Evolutionary conservation across 2,113 vertebrate species (phyloP).

Genomic region (Bothrops jararaca): DNA sequence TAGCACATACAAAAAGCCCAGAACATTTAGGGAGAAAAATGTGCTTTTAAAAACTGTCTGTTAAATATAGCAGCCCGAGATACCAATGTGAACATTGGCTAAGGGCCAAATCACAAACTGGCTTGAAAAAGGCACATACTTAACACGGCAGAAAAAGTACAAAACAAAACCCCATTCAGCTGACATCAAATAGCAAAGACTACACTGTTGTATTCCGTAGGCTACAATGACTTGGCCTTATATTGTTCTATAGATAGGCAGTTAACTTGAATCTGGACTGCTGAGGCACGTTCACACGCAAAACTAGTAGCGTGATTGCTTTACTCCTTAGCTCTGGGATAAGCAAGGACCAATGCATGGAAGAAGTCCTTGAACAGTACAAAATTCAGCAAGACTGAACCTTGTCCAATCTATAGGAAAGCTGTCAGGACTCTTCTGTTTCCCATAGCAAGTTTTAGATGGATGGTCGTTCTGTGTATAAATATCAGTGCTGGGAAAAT

Average conservation of each 20-base stretch:
- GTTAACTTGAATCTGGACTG: constrained; percentile 42
- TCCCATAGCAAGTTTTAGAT: neutral
- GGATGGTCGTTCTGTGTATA: neutral
- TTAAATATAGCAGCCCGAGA: constrained; percentile 66
- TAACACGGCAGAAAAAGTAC: constrained; percentile 69
- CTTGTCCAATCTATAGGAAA: neutral
- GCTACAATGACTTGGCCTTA: constrained; percentile 57
- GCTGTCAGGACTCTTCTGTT: neutral
- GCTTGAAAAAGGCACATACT: constrained; percentile 78
- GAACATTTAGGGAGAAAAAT: constrained; percentile 61
- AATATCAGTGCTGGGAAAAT: neutral
- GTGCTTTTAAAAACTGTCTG: constrained; percentile 46
- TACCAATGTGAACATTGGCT: constrained; percentile 71
- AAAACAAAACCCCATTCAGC: constrained; percentile 63
- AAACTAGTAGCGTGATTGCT: constrained; percentile 1
- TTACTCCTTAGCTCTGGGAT: neutral
- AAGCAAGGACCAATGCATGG: neutral
- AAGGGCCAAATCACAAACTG: constrained; percentile 77
- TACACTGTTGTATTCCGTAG: constrained; percentile 46
- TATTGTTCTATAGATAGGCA: constrained; percentile 46
- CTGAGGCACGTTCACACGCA: neutral
- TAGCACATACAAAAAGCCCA: constrained; percentile 79
- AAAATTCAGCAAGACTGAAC: neutral
- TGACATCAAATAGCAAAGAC: constrained; percentile 63
- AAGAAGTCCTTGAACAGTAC: neutral